Conservation (phyloP, 2,113 vertebrate genomes). For the Crotalus tigris region DNA sequence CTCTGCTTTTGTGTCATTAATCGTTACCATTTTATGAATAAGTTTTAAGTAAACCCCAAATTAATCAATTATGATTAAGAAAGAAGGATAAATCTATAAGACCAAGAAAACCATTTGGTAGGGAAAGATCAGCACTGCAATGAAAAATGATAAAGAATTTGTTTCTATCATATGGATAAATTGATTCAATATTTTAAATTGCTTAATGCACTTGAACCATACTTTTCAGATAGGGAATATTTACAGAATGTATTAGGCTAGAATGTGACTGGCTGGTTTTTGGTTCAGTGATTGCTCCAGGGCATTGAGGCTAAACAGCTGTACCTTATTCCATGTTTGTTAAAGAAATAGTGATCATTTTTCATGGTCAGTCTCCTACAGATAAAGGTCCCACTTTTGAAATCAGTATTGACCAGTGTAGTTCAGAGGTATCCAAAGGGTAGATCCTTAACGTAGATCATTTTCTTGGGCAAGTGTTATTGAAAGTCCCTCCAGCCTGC, state of each 20-base stretch:
- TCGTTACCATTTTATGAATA: not conserved
- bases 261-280: not conserved
- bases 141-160: not conserved
- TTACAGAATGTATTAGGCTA: not conserved
- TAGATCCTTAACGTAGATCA: not conserved
- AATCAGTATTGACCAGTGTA: not conserved
- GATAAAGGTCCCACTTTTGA: not conserved
- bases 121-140: not conserved
- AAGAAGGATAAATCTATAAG: not conserved
- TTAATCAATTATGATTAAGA: not conserved
- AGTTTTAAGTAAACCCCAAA: not conserved
- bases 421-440: not conserved
- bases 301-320: not conserved
- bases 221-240: not conserved
- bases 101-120: not conserved
- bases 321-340: not conserved
- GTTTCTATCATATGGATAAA: not conserved
- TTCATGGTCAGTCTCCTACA: not conserved
- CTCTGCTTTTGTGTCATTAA: not conserved
- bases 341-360: not conserved
- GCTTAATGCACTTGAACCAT: not conserved
- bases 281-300: not conserved
- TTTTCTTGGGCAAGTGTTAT: not conserved
- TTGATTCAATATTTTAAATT: not conserved
- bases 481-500: not conserved